These are phyloP conservation scores for Machimus rusticus DNA, from an alignment of 2,888 invertebrate species.

Conservation along the genomic window DNA sequence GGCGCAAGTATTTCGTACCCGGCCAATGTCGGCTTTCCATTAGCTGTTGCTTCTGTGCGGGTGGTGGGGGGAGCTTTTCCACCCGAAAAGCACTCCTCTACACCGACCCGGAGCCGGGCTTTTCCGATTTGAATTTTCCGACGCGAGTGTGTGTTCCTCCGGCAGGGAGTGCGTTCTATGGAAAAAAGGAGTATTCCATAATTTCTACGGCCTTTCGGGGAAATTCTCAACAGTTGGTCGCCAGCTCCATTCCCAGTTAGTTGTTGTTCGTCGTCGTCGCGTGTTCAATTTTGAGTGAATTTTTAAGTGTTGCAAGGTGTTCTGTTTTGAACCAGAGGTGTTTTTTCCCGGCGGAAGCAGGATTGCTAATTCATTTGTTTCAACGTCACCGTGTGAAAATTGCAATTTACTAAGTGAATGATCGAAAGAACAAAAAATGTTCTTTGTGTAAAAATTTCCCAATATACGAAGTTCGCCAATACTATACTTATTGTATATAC, in stretches of 20 bases:
- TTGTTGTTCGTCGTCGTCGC: slow-evolving; percentile 38
- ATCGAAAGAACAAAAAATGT: background rate
- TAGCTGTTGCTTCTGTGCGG: background rate
- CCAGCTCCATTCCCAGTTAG: slow-evolving; percentile 48
- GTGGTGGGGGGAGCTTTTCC: background rate
- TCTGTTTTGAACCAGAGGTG: background rate
- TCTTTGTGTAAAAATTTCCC: background rate
- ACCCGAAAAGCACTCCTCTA: background rate
- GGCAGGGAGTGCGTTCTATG: background rate
- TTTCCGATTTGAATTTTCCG: background rate
- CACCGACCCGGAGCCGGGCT: background rate
- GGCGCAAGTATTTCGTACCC: background rate
- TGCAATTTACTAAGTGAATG: background rate
- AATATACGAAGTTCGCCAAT: background rate
- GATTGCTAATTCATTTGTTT: background rate
- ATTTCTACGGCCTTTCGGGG: slow-evolving; percentile 30
- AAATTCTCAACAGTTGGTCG: slow-evolving; percentile 61
- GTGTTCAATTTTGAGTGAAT: slow-evolving; percentile 8
- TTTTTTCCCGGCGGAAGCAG: background rate
- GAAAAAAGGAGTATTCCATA: background rate
- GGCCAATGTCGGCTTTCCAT: background rate
- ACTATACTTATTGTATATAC: background rate
- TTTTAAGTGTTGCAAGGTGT: background rate
- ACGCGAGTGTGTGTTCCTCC: background rate
- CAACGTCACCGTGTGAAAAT: background rate